These are phyloP conservation scores for Acleris sparsana DNA, from an alignment of 2,888 invertebrate species.

Conservation along the genomic window DNA sequence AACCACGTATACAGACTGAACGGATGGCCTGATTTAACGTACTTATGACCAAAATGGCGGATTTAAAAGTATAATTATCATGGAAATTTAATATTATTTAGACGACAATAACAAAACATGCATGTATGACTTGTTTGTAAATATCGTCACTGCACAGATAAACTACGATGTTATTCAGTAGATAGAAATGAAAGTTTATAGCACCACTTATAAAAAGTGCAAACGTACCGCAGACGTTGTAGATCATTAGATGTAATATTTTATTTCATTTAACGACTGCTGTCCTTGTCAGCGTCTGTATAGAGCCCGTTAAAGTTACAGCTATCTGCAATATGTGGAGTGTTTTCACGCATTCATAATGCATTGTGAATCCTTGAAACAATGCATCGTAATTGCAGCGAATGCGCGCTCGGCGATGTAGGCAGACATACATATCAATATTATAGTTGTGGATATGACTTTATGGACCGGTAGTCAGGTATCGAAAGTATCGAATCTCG, in stretches of 20 bases:
- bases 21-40: no score
- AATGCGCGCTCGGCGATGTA: not conserved
- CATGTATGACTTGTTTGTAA: no score
- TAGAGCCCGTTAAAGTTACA: slow-evolving; percentile 8
- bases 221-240: slow-evolving; percentile 40
- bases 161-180: slow-evolving; percentile 48
- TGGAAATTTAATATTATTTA: no score
- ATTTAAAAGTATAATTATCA: no score
- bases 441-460: no score
- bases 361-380: slow-evolving; percentile 15
- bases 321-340: not conserved
- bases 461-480: no score
- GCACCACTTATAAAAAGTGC: slow-evolving; percentile 49
- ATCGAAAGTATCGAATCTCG: no score
- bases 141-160: no score
- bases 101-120: no score
- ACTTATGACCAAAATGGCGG: no score
- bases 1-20: no score
- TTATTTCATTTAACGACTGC: slow-evolving; percentile 44
- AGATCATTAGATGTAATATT: slow-evolving; percentile 39
- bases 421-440: no score
- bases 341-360: slow-evolving; percentile 22
- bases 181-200: slow-evolving; percentile 50
- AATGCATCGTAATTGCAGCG: slow-evolving; percentile 10
- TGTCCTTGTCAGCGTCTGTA: slow-evolving; percentile 34